Evolutionary conservation across 2,113 vertebrate genomes (phyloP).

Genomic region (Pionites leucogaster): DNA sequence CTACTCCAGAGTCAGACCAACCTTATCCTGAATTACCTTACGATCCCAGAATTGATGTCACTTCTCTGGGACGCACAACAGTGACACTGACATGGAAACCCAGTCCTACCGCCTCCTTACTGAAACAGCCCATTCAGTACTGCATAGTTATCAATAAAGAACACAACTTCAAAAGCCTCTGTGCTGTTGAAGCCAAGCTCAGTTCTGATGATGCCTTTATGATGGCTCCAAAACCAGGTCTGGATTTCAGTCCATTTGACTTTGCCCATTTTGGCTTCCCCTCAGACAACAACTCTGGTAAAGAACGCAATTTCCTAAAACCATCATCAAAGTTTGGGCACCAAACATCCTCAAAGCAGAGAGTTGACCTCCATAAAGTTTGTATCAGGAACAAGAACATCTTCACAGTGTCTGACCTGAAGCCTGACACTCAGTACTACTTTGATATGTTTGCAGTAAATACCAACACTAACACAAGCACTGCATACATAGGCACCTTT

Average conservation of each 20-base stretch:
- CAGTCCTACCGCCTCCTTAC: conserved; percentile 86
- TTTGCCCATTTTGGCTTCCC: conserved; percentile 95
- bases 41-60: conserved; percentile 93
- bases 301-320: conserved; percentile 79
- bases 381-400: conserved; percentile 96
- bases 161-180: conserved; percentile 98
- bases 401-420: conserved; percentile 92
- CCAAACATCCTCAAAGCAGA: conserved; percentile 73
- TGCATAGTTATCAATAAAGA: conserved; percentile 96
- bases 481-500: conserved; percentile 93
- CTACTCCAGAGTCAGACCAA: conserved; percentile 94
- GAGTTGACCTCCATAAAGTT: conserved; percentile 85
- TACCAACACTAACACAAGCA: conserved; percentile 88
- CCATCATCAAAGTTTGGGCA: conserved; percentile 78
- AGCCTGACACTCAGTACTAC: conserved; percentile 94
- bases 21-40: conserved; percentile 94
- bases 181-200: conserved; percentile 91
- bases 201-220: conserved; percentile 88
- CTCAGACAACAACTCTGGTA: conserved; percentile 78
- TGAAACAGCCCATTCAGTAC: conserved; percentile 91
- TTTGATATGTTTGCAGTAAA: conserved; percentile 96
- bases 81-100: conserved; percentile 95
- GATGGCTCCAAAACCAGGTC: conserved; percentile 89
- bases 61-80: conserved; percentile 88
- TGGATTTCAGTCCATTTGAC: conserved; percentile 96